Evolutionary conservation across 2,888 invertebrate species (phyloP), one percentile per base, ranked within the genome.

Genomic region (Drosophila dives): DNA sequence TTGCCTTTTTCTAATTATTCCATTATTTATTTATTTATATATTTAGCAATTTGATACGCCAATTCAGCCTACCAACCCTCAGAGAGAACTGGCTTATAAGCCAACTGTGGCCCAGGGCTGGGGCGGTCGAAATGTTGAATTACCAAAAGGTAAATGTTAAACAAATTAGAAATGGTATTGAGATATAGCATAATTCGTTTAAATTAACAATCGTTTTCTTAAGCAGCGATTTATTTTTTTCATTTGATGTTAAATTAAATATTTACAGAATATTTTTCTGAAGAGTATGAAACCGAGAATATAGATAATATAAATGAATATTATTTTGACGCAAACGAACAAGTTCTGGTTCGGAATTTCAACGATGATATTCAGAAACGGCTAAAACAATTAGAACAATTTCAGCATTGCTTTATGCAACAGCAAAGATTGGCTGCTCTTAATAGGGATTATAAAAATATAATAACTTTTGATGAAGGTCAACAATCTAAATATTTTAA

Each of bases 91-190:
- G 48, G 93, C 93, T 1, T 93, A 93, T 50, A 93, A 92, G 56
- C 93, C 93, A 51, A 92, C 83, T 64, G 90, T 93, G 55, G 91
- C 93, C n/a, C 93, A 93, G 65, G 93, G 93, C 36, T 93, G 93
- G 93, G 92, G 91, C 67, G 90, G 92, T 38, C 92, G 92, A n/a
- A 90, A 86, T 73, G 84, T 92, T 56, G 82, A 89, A 63, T 79
- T 93, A 55, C 93, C 93, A 32, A 91, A 86, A 87, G 93, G 93
- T 93, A 83, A 83, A 8, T 29, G 10, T 12, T 8, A 17, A 49
- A 33, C 12, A 53, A 33, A 26, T 49, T 26, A 29, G 6, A 50
- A 5, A 11, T 23, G 2, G 4, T 45, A 17, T 17, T 8, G 6
- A 17, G 6, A 2, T 50, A 50, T 29, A 17, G 10, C 29, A 17